Evolutionary conservation across 2,888 invertebrate genomes (phyloP).

Genomic region (Xestoiulus laeticollis): DNA sequence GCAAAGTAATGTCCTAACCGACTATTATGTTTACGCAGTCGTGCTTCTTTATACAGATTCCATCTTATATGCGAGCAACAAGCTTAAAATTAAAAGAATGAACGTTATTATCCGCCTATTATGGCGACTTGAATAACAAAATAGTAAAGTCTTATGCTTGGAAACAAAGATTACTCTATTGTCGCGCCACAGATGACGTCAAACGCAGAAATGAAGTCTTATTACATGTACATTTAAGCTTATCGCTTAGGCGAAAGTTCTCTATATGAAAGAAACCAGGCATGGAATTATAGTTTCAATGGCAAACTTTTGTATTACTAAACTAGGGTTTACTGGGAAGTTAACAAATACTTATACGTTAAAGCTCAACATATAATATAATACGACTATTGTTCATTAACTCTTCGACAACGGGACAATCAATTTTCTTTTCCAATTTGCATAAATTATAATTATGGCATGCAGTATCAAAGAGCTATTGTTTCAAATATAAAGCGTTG

Average conservation of each 20-base stretch:
- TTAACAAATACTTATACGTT: not conserved
- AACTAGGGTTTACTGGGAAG: not conserved
- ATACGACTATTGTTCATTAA: not conserved
- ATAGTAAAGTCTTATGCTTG: constrained; percentile 6
- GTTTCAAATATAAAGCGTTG: not conserved
- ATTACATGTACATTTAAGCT: not conserved
- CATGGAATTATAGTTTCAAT: not conserved
- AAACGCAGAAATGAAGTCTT: not conserved
- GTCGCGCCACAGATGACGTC: not conserved
- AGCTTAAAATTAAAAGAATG: constrained; percentile 40
- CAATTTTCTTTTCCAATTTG: not conserved
- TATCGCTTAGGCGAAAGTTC: not conserved
- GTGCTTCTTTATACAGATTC: not conserved
- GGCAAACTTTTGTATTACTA: not conserved
- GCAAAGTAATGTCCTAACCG: constrained; percentile 27
- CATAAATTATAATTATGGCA: not conserved
- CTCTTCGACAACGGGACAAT: not conserved
- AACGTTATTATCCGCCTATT: constrained; percentile 25
- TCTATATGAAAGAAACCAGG: not conserved
- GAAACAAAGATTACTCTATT: constrained; percentile 9
- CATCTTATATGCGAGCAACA: constrained; percentile 10
- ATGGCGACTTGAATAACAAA: constrained; percentile 38
- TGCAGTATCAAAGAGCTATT: not conserved
- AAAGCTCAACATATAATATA: not conserved
- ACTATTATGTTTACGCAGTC: constrained; percentile 35